Evolutionary conservation across 2,888 invertebrate species (phyloP).

Genomic region (Seira musarum): DNA sequence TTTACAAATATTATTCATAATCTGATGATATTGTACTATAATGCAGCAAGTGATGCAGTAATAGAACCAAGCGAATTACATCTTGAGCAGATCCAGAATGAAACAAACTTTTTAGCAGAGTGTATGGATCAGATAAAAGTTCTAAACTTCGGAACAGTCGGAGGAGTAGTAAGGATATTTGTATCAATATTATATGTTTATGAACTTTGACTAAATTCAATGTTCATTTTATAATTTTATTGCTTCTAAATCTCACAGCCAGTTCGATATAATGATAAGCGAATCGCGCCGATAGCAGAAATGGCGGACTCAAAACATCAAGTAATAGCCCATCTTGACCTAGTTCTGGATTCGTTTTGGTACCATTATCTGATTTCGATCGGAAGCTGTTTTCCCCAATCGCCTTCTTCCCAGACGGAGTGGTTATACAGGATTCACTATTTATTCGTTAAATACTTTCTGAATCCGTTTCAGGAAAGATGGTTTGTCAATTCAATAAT

Average conservation of each 20-base stretch:
- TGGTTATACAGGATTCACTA: slow-evolving; percentile 16
- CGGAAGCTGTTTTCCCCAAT: not conserved
- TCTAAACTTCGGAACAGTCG: slow-evolving; percentile 9
- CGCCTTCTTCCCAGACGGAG: not conserved
- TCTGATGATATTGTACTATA: slow-evolving; percentile 36
- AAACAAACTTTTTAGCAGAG: not conserved
- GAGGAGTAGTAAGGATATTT: slow-evolving; percentile 29
- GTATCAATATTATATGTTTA: not conserved
- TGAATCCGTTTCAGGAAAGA: slow-evolving; percentile 21
- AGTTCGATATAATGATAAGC: too few species aligned
- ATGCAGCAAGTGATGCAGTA: not conserved
- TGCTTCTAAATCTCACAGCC: not conserved
- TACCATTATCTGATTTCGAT: slow-evolving; percentile 18
- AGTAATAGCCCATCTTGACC: not conserved
- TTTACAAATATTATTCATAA: slow-evolving; percentile 24
- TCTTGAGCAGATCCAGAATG: not conserved
- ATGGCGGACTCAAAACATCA: not conserved
- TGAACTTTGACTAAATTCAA: not conserved
- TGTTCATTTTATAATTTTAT: not conserved
- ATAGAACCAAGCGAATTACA: slow-evolving; percentile 13
- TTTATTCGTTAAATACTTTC: slow-evolving; percentile 23
- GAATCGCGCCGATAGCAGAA: not conserved
- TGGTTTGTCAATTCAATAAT: slow-evolving; percentile 31
- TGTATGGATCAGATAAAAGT: not conserved
- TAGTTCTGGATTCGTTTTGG: slow-evolving; percentile 37